Percentiles rank a stretch among this genome's conserved stretches.
Conservation (phyloP, 2,797 vertebrate species). For the Serranus cabrilla region DNA sequence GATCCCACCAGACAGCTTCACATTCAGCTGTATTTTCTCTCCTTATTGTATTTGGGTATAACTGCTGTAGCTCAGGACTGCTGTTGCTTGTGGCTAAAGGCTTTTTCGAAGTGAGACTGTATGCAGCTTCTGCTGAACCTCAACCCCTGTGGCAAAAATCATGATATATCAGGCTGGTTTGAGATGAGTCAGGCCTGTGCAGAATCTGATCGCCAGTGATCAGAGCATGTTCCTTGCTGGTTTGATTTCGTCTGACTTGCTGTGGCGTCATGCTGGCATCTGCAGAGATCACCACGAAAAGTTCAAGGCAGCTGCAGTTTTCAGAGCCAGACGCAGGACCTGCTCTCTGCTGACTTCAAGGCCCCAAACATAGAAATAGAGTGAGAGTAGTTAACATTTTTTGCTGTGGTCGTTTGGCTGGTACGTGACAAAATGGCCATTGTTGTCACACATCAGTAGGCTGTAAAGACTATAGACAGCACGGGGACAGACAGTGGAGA, state of each 20-base stretch:
- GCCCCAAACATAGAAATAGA: neutral
- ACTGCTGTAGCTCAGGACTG: neutral
- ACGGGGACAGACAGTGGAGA: no score
- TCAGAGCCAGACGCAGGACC: neutral
- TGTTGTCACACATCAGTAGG: no score
- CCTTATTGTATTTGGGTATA: neutral
- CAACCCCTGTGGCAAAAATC: neutral
- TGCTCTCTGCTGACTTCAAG: neutral
- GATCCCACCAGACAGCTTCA: neutral
- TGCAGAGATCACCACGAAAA: neutral
- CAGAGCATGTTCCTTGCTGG: neutral
- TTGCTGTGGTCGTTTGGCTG: no score
- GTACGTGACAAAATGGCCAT: no score
- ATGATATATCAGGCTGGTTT: neutral
- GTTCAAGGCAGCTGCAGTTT: constrained; percentile 6
- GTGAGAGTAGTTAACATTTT: no score
- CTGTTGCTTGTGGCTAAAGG: constrained; percentile 6
- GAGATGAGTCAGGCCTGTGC: constrained; percentile 16
- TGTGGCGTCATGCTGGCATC: constrained; percentile 8
- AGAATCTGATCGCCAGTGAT: neutral
- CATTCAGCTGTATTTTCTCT: neutral
- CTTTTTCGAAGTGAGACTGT: neutral
- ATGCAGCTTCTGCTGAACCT: neutral
- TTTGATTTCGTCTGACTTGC: constrained; percentile 16
- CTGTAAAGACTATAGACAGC: no score